These are phyloP conservation scores for Eremophila alpestris DNA, from an alignment of 2,797 vertebrate species.

Conservation along the genomic window DNA sequence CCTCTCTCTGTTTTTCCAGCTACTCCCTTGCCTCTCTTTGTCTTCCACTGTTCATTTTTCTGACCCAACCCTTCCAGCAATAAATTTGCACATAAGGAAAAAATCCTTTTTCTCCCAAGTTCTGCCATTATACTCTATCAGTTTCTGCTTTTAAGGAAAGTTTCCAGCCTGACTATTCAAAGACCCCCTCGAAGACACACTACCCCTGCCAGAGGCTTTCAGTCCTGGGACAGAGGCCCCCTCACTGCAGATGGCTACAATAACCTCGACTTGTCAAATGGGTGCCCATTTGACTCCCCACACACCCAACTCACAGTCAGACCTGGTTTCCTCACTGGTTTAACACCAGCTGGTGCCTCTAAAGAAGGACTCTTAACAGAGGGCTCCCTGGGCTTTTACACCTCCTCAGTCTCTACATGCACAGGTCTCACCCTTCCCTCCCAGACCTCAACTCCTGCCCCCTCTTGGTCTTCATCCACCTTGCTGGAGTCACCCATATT, in stretches of 20 bases:
- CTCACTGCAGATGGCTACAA: too few relatives aligned
- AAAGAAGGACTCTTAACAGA: not conserved
- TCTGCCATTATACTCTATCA: not conserved
- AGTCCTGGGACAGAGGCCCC: too few relatives aligned
- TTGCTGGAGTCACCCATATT: not conserved
- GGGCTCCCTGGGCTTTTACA: too few relatives aligned
- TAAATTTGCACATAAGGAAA: not conserved
- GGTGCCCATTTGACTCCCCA: too few relatives aligned
- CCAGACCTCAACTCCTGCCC: not conserved
- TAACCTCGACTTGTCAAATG: too few relatives aligned
- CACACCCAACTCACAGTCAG: too few relatives aligned
- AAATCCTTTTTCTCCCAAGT: not conserved
- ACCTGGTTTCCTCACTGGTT: too few relatives aligned
- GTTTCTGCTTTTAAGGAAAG: not conserved
- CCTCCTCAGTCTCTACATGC: too few relatives aligned
- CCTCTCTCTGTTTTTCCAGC: not conserved
- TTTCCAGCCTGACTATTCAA: not conserved
- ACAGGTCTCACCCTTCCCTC: not conserved
- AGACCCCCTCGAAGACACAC: too few relatives aligned
- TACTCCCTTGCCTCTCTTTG: not conserved
- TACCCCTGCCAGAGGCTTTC: too few relatives aligned
- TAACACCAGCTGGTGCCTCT: not conserved
- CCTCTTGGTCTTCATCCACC: not conserved
- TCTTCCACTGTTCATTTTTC: not conserved
- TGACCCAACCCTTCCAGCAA: not conserved